Base-by-base conservation (phyloP, 2,797 vertebrate species). In the Myiothlypis chrysogaster region DNA sequence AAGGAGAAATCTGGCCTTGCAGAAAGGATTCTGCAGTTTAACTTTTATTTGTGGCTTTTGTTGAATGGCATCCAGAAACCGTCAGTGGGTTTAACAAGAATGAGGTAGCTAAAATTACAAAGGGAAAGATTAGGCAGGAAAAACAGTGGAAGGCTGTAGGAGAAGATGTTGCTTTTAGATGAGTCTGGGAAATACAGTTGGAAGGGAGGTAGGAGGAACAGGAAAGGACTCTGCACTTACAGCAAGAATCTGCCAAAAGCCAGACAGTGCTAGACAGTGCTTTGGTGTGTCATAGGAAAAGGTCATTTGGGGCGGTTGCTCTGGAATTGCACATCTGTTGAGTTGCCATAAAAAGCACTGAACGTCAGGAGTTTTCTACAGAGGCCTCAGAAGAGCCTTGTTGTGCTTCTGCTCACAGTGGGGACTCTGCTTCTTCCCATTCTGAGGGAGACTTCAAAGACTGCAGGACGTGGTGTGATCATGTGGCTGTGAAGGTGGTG, bases 221-320 rank as follows among this genome's bases (percentile, higher is more conserved):
- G 85, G 94, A 93, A 90, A 60, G 52, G 73, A 87, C 86, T 95
- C 47, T 76, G 86, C 88, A 93, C 73, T 88, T 84, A 70, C 56
- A 76, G 93, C 77, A 90, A 69, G 81, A 90, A 93, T 70, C 78
- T 95, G 94, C 94, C 94, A 95, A 93, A 90, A 93, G 6, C 27
- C 88, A 95, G 93, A 86, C 87, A 88, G 93, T 91, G 84, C 94
- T 92, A 94, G 95, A 92, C 92, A 89, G 78, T 75, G 43, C 41
- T 94, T 94, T 41, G 83, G 95, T 95, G 94, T 95, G 88, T 90
- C 91, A 83, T 83, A 87, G 75, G 81, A 79, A 95, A 95, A 95
- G 93, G 95, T 95, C 95, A 95, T 94, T 93, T 95, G 92, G 94
- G 96, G 90, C 41, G 30, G 92, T 84, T 95, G 63, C 92, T 95